Evolutionary conservation across 2,113 vertebrate genomes (phyloP).

Genomic region (Amblyornis subalaris): DNA sequence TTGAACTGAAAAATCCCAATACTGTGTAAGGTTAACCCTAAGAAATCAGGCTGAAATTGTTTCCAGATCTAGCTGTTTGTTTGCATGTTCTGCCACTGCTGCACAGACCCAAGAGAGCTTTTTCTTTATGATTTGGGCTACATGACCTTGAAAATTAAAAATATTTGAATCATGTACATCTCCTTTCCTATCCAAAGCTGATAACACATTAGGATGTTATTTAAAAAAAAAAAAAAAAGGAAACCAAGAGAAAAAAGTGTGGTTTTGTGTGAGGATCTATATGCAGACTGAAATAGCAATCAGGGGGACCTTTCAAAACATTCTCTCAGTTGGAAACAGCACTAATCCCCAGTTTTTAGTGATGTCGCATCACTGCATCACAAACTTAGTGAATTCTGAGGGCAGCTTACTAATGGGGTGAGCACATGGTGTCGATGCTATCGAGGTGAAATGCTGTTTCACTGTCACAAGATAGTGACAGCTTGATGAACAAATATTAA

Average conservation of each 20-base stretch:
- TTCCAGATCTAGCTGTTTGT: constrained; percentile 30
- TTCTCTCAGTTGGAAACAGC: background rate
- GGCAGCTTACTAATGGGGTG: background rate
- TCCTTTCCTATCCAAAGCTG: background rate
- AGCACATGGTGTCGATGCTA: background rate
- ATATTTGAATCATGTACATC: background rate
- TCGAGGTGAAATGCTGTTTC: background rate
- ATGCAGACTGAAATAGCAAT: background rate
- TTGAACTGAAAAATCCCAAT: background rate
- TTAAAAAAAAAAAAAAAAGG: background rate
- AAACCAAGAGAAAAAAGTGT: background rate
- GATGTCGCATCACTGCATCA: background rate
- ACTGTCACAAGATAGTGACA: background rate
- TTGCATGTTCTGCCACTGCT: background rate
- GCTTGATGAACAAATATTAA: background rate
- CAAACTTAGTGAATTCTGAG: background rate
- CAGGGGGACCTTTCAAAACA: background rate
- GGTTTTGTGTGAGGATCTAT: background rate
- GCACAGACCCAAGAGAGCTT: background rate
- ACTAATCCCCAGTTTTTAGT: background rate
- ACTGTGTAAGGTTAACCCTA: background rate
- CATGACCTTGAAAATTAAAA: constrained; percentile 13
- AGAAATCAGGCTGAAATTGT: constrained; percentile 2
- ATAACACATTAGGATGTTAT: background rate
- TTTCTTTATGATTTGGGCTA: background rate